Conservation (phyloP, 64 coral and sea anemone species). For the Stichodactyla helianthus region DNA sequence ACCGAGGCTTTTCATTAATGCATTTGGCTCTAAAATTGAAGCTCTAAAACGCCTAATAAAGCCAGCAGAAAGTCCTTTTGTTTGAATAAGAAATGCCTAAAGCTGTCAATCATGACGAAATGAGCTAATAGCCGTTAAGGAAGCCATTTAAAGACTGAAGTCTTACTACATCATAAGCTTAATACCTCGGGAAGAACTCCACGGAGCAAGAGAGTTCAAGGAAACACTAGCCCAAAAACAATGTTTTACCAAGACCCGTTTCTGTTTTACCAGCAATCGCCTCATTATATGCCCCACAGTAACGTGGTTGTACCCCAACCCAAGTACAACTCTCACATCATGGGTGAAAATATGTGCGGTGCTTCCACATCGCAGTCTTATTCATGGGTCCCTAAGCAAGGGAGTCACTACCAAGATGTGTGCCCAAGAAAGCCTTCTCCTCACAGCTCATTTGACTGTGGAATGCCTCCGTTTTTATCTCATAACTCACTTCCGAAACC, state of each 20-base stretch:
- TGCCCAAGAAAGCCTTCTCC: constrained; percentile 26
- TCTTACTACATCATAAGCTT: constrained; percentile 28
- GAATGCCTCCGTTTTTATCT: background rate
- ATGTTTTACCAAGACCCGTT: constrained; percentile 64
- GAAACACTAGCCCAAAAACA: background rate
- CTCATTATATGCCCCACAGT: constrained; percentile 32
- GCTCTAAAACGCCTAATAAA: constrained; percentile 54
- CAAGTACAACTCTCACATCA: constrained; percentile 44
- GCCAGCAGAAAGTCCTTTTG: constrained; percentile 42
- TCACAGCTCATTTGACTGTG: constrained; percentile 23
- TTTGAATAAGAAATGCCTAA: constrained; percentile 61
- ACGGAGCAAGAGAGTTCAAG: background rate
- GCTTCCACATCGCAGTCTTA: constrained; percentile 47
- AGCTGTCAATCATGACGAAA: constrained; percentile 62
- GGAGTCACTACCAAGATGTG: constrained; percentile 15
- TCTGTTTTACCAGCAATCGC: constrained; percentile 48
- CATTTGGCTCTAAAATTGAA: constrained; percentile 31
- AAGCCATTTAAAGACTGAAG: constrained; percentile 36
- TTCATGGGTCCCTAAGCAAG: constrained; percentile 47
- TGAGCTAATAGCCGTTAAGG: constrained; percentile 23
- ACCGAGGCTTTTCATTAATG: constrained; percentile 45
- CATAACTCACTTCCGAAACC: constrained; percentile 31
- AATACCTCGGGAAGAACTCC: constrained; percentile 17
- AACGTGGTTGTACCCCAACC: constrained; percentile 20
- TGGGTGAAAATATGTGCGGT: constrained; percentile 38